Base-by-base conservation (phyloP, 2,888 invertebrate genomes). In the Rhingia rostrata region DNA sequence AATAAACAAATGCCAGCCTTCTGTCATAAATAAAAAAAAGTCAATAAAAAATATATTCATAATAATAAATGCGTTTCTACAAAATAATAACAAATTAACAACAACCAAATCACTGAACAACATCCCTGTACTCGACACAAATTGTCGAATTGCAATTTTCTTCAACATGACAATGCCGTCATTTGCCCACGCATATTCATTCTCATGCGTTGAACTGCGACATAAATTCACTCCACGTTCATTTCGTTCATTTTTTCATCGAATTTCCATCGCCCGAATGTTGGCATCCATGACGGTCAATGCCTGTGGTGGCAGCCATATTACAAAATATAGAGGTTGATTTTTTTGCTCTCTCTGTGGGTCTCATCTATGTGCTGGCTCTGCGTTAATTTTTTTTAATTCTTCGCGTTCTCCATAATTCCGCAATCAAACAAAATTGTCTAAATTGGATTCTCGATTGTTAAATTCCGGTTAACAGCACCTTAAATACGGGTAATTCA, bases 291-390 rank as follows among this genome's bases (percentile, higher is more conserved):
- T 86, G 80, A 70, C 77, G 86, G 86, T 86, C 86, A 87, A 86
- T 87, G 86, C 79, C 87, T 87, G 81, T 77, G 66, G 84, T 79
- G 79, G 83, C 87, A 86, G 86, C 86, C 86, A 86, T 86, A 86
- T 86, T 86, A 86, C 74, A 78, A 83, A 83, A 86, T 83, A 86
- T 73, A 73, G 77, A 80, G 60, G 81, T 86, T 82, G 82, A 67
- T 83, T 83, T 83, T 77, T 86, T 83, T 84, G 74, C 83, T 83
- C 83, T 85, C 84, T 86, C 86, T 86, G 81, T 81, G 86, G 79
- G 83, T 83, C 83, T 72, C 69, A 79, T 67, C 70, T 78, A 67
- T 49, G 70, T 74, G 82, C 82, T 83, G 73, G 83, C 69, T 83
- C 83, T 83, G 72, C 73, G 79, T 83, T 83, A 41, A 74, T 67